Conservation (phyloP, 2,888 invertebrate species). For the Coremacera marginata region DNA sequence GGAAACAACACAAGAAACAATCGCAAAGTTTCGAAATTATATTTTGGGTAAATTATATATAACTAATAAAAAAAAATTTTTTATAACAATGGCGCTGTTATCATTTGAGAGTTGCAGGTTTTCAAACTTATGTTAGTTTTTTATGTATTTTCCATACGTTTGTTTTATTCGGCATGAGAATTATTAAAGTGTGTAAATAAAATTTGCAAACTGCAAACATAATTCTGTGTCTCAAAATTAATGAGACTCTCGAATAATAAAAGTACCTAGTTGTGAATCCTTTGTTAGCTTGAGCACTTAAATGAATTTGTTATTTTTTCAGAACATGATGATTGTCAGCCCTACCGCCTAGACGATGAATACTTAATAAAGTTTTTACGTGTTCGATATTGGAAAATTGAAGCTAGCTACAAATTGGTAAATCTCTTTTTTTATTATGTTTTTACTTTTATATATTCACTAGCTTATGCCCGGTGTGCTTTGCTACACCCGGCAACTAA, state of each 20-base stretch:
- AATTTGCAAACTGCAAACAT: no score
- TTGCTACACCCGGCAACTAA: no score
- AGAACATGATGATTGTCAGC: constrained; percentile 82
- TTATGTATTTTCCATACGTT: neutral
- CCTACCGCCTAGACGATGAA: constrained; percentile 81
- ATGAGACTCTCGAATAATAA: no score
- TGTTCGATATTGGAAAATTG: constrained; percentile 79
- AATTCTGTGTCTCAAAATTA: no score
- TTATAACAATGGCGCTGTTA: neutral
- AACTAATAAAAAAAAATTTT: neutral
- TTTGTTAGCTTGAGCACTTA: neutral
- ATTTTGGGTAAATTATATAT: constrained; percentile 74
- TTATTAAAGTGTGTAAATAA: no score
- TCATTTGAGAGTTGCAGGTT: neutral
- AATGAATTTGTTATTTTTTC: constrained; percentile 58
- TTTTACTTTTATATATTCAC: no score
- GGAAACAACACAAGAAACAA: constrained; percentile 75
- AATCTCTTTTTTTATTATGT: constrained; percentile 58
- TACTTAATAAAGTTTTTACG: constrained; percentile 81
- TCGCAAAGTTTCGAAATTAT: constrained; percentile 80
- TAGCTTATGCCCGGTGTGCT: no score
- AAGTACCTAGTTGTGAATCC: no score
- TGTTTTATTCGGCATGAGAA: no score
- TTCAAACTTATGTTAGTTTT: neutral
- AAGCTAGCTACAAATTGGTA: constrained; percentile 82